Evolutionary conservation across 2,888 invertebrate species (phyloP).

Genomic region (Mesorhabditis spiculigera): DNA sequence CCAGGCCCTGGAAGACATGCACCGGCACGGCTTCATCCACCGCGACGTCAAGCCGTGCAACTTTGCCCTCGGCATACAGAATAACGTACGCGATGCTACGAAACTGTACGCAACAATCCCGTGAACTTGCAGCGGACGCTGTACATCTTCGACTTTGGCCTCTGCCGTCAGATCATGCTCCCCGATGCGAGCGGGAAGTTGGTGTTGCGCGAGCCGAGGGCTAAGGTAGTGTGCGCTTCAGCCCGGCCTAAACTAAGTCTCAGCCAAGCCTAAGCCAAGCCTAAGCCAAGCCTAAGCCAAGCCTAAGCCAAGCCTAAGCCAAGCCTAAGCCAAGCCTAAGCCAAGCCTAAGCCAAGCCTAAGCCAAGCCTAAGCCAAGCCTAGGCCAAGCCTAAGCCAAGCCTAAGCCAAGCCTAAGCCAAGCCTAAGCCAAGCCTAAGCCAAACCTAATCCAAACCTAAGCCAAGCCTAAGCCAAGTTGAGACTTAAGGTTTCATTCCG

Average conservation of each 20-base stretch:
- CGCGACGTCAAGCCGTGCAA: constrained; percentile 48
- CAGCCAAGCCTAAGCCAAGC: not conserved
- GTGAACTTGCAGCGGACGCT: constrained; percentile 23
- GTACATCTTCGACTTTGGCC: constrained; percentile 50
- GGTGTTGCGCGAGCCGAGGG: constrained; percentile 42
- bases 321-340: no score
- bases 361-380: no score
- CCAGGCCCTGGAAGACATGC: constrained; percentile 40
- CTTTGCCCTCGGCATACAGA: constrained; percentile 37
- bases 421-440: no score
- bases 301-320: no score
- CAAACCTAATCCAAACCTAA: no score
- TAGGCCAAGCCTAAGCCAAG: no score
- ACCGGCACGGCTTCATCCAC: constrained; percentile 46
- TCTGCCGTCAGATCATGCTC: constrained; percentile 46
- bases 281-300: not conserved
- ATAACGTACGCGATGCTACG: constrained; percentile 14
- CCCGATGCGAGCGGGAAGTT: constrained; percentile 77
- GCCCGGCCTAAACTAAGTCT: no score
- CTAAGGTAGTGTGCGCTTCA: constrained; percentile 23
- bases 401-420: no score
- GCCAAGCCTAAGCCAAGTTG: not conserved
- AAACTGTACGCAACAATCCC: not conserved
- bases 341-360: no score
- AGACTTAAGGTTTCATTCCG: constrained; percentile 74